Percentiles rank a stretch among this genome's conserved stretches.
Conservation (phyloP, 2,113 vertebrate genomes). For the Hydrolagus affinis region DNA sequence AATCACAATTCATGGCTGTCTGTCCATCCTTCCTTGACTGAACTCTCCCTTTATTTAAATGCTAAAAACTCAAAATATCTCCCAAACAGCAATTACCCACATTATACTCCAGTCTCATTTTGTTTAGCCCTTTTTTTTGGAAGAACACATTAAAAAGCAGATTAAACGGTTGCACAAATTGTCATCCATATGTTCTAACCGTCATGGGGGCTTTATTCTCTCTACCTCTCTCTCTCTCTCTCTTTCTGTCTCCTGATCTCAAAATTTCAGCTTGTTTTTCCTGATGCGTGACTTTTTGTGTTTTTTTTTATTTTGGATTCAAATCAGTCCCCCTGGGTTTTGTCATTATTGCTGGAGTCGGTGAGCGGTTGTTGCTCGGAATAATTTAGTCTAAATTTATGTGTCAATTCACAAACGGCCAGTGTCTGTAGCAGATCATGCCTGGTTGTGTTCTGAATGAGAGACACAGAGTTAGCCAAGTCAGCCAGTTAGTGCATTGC, state of each 20-base stretch:
- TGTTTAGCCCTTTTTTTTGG: neutral
- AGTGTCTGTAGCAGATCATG: neutral
- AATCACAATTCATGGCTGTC: neutral
- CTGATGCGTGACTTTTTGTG: neutral
- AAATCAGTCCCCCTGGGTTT: slow-evolving; percentile 7
- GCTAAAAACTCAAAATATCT: no score
- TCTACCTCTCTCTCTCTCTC: neutral
- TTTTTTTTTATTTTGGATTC: slow-evolving; percentile 7
- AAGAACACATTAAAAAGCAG: neutral
- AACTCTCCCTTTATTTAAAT: neutral
- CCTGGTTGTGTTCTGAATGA: slow-evolving; percentile 22
- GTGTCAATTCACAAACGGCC: neutral
- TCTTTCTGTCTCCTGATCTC: neutral
- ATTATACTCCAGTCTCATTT: neutral
- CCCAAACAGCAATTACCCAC: neutral
- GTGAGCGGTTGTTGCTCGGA: slow-evolving; percentile 13
- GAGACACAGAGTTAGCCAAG: slow-evolving; percentile 4
- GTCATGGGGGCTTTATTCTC: no score
- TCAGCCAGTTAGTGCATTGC: neutral
- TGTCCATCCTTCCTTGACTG: neutral
- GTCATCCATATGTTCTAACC: neutral
- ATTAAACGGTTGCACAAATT: neutral
- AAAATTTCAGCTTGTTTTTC: no score
- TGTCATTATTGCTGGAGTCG: neutral
- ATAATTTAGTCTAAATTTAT: slow-evolving; percentile 32